phyloP scores from a whole-genome alignment of 2,797 vertebrate species.

The Paramormyrops hopkinsi region DNA sequence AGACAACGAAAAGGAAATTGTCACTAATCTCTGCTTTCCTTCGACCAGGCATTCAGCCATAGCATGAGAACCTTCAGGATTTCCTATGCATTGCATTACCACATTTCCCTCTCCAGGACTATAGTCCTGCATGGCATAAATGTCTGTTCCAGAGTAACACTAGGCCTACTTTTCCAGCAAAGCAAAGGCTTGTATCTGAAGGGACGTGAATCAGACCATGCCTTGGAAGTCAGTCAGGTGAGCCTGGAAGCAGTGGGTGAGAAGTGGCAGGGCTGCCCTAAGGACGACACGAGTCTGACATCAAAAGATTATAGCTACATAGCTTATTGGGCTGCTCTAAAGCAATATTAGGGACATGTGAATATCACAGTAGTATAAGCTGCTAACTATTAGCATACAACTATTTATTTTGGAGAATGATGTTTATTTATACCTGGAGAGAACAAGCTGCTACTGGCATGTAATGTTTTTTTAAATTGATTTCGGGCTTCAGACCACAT shows the following conservation, averaged over 20 bases:
- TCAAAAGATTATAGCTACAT: background rate
- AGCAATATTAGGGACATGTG: background rate
- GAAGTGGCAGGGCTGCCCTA: background rate
- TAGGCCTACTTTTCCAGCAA: background rate
- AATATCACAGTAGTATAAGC: background rate
- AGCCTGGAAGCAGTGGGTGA: constrained; percentile 24
- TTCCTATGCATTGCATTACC: background rate
- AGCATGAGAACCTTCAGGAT: constrained; percentile 17
- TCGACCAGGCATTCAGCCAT: constrained; percentile 27
- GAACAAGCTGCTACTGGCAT: background rate
- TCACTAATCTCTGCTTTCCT: constrained; percentile 22
- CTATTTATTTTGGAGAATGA: background rate
- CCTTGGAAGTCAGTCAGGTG: constrained; percentile 29
- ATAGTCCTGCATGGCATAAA: constrained; percentile 29
- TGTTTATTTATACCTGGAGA: background rate
- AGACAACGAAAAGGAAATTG: constrained; percentile 28
- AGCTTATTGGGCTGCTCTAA: background rate
- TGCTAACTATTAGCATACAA: background rate
- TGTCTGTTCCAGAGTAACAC: constrained; percentile 38
- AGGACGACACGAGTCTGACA: background rate
- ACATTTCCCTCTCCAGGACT: constrained; percentile 31
- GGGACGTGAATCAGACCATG: constrained; percentile 25
- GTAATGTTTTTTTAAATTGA: background rate
- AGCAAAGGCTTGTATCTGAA: constrained; percentile 12
- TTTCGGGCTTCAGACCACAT: background rate